Base-by-base conservation (phyloP, 1,140 invertebrate species). In the Heliconius hermathena region DNA sequence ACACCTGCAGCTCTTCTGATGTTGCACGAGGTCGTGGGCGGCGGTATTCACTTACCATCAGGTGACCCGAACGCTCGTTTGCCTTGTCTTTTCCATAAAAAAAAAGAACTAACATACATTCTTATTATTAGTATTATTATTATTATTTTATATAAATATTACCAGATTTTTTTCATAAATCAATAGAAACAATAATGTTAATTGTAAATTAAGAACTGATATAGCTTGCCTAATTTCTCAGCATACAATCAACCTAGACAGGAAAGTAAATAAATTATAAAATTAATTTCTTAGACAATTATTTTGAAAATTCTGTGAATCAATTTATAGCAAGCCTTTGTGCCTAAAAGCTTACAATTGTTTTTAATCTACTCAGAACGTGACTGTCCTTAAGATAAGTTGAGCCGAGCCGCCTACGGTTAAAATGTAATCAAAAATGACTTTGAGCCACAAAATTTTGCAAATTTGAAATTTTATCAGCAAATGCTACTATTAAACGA, bases 341-440 rank as follows among this genome's bases (percentile, higher is more conserved):
- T 66, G 60, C 9, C 26, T 49, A 18, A 71, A 41, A 49, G 26
- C 36, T 29, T 20, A 73, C n/a, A 73, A 78, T 78, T 38, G 71
- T 57, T 46, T 41, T 72, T 46, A 71, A 46, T 54, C n/a, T 33
- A 72, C 20, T 73, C 71, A 77, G 22, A 71, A 66, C 66, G 41
- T 70, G 60, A 26, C 13, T 54, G 46, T 77, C 46, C 76, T 72
- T 77, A 46, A 54, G 70, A 70, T 71, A 54, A 72, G n/a, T 57
- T 52, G 73, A 76, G 74, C 60, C 36, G 73, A 76, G 74, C 60
- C 36, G 52, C 66, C 77, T 71, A 41, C 46, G 70, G 52, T 76
- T 76, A 72, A 78, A 81, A 77, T 33, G 49, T 81, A 75, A 81
- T 81, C 76, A 33, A 2, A 76, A 76, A 60, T 57, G 38, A 87